phyloP scores from a whole-genome alignment of 2,113 vertebrate genomes.

The Nesoenas mayeri region DNA sequence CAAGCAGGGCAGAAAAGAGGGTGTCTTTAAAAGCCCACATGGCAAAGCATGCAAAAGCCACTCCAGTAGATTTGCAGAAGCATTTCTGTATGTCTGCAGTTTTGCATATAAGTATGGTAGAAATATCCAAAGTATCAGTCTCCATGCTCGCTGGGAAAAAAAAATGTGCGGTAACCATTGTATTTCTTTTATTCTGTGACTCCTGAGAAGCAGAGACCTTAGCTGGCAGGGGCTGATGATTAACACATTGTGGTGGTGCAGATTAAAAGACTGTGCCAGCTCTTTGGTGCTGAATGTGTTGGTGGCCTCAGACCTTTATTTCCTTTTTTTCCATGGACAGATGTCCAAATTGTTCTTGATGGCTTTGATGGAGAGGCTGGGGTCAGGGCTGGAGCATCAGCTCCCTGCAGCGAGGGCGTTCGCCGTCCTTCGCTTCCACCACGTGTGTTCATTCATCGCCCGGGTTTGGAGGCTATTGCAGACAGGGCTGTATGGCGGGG shows the following conservation, averaged over 20 bases:
- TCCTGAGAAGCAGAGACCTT: neutral
- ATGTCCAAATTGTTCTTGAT: neutral
- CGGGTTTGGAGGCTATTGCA: neutral
- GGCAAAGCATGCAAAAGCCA: neutral
- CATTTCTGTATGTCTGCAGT: neutral
- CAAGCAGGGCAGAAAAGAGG: accelerated
- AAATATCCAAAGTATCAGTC: neutral
- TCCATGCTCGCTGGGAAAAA: accelerated
- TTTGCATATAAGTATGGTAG: neutral
- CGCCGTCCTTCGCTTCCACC: neutral
- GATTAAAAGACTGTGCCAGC: neutral
- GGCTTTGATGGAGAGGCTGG: neutral
- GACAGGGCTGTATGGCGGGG: neutral
- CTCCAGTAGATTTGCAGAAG: neutral
- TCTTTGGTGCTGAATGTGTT: neutral
- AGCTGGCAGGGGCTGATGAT: neutral
- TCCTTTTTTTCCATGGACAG: neutral
- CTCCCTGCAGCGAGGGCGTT: neutral
- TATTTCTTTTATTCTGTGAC: neutral
- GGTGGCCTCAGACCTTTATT: neutral
- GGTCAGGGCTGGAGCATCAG: neutral
- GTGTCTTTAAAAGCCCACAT: neutral
- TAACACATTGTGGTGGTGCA: neutral
- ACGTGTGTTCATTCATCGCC: accelerated
- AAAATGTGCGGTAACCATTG: accelerated